Evolutionary conservation across 2,888 invertebrate genomes (phyloP).

Genomic region (Auanema sp.): DNA sequence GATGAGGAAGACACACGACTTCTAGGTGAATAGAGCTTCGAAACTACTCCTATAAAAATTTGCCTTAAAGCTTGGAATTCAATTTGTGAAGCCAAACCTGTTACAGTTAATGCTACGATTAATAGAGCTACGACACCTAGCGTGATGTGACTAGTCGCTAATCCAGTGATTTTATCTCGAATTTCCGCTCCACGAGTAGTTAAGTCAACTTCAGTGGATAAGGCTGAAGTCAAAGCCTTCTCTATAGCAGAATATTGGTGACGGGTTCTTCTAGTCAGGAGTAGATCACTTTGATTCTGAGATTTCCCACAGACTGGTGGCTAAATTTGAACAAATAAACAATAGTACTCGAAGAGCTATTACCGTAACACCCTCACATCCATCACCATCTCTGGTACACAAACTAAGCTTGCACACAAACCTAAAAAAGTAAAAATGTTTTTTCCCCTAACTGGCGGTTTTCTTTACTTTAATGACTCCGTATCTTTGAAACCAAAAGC

Average conservation of each 20-base stretch:
- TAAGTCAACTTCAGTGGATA: constrained; percentile 30
- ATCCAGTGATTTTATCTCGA: neutral
- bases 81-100: too few species aligned
- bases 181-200: constrained; percentile 3
- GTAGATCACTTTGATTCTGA: constrained; percentile 30
- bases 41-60: neutral
- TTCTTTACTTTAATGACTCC: constrained; percentile 43
- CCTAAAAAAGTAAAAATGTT: constrained; percentile 5
- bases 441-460: constrained; percentile 32
- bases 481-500: constrained; percentile 57
- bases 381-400: constrained; percentile 58
- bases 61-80: too few species aligned
- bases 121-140: neutral
- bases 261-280: constrained; percentile 28
- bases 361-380: constrained; percentile 60
- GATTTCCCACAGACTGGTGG: constrained; percentile 34
- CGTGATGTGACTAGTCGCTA: neutral
- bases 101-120: neutral
- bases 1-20: neutral
- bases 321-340: constrained; percentile 26
- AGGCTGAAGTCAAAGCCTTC: constrained; percentile 36
- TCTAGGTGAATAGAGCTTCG: neutral
- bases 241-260: constrained; percentile 21
- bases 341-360: too few species aligned
- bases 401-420: constrained; percentile 46